A percentile compares a stretch with the other conserved stretches of the same genome.
phyloP scores from a whole-genome alignment of 2,888 invertebrate genomes.

The Alloscopus bannaensis region DNA sequence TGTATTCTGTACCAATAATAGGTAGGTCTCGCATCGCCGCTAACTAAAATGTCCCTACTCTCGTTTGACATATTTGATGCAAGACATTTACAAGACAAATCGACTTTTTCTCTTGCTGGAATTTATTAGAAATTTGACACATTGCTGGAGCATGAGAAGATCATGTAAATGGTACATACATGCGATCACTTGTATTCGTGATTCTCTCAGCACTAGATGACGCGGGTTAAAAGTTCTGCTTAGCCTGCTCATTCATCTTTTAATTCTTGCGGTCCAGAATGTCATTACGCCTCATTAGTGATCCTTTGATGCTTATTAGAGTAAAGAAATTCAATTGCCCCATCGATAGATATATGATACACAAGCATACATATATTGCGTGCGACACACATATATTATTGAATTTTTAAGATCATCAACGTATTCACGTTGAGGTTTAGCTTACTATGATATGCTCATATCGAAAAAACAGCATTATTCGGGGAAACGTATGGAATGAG shows the following conservation, averaged over 20 bases:
- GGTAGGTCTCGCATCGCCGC: slow-evolving; percentile 40
- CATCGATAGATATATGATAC: slow-evolving; percentile 9
- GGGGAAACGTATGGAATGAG: too few species aligned
- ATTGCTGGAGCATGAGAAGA: slow-evolving; percentile 30
- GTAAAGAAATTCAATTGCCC: background rate
- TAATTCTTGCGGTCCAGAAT: slow-evolving; percentile 47
- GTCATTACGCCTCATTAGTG: slow-evolving; percentile 42
- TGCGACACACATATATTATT: too few species aligned
- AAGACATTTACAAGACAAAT: slow-evolving; percentile 51
- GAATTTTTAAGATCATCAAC: too few species aligned
- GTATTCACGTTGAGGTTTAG: too few species aligned
- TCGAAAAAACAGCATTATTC: too few species aligned
- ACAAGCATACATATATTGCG: too few species aligned
- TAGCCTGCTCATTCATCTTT: too few species aligned
- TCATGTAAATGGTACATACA: background rate
- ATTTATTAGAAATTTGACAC: slow-evolving; percentile 64
- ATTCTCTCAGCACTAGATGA: too few species aligned
- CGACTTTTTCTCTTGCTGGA: slow-evolving; percentile 44
- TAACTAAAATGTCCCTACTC: slow-evolving; percentile 39
- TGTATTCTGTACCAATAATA: slow-evolving; percentile 28
- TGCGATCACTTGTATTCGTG: slow-evolving; percentile 49
- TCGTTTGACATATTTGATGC: slow-evolving; percentile 41
- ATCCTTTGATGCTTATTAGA: slow-evolving; percentile 5
- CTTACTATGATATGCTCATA: too few species aligned
- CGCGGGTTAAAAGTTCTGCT: too few species aligned